These are phyloP conservation scores for Corythaeola cristata DNA, from an alignment of 2,113 vertebrate genomes.

Conservation along the genomic window DNA sequence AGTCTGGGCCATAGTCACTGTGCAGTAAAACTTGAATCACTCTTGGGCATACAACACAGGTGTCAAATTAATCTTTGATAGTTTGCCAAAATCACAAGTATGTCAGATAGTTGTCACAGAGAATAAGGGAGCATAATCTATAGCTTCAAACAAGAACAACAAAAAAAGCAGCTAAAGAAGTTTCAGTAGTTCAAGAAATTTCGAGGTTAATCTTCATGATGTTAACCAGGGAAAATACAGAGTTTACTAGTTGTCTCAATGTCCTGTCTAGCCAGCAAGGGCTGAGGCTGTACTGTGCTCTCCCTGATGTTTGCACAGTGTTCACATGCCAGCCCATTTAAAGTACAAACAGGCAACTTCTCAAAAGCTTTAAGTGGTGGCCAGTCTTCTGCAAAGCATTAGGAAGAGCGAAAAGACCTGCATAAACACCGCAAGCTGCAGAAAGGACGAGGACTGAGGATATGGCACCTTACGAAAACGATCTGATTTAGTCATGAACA, in stretches of 20 bases:
- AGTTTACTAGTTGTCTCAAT: not conserved
- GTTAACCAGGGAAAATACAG: not conserved
- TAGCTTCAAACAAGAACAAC: not conserved
- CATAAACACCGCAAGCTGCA: not conserved
- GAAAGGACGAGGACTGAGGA: not conserved
- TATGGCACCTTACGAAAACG: not conserved
- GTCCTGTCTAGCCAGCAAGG: not conserved
- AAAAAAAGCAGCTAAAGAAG: not conserved
- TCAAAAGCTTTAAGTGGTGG: not conserved
- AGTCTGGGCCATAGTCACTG: not conserved
- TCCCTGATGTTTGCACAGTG: not conserved
- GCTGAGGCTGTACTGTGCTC: not conserved
- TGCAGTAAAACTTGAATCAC: conserved; percentile 7
- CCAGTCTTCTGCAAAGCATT: not conserved
- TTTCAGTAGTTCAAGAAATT: not conserved
- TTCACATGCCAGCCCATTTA: not conserved
- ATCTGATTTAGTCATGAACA: not conserved
- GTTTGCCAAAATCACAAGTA: not conserved
- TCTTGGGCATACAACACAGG: not conserved
- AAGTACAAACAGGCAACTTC: not conserved
- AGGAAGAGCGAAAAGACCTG: not conserved
- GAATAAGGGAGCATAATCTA: not conserved
- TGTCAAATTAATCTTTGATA: not conserved
- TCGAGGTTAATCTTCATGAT: not conserved
- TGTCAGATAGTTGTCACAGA: not conserved